Evolutionary conservation across 1,140 invertebrate species (phyloP).

Genomic region (Aphidius ervi): DNA sequence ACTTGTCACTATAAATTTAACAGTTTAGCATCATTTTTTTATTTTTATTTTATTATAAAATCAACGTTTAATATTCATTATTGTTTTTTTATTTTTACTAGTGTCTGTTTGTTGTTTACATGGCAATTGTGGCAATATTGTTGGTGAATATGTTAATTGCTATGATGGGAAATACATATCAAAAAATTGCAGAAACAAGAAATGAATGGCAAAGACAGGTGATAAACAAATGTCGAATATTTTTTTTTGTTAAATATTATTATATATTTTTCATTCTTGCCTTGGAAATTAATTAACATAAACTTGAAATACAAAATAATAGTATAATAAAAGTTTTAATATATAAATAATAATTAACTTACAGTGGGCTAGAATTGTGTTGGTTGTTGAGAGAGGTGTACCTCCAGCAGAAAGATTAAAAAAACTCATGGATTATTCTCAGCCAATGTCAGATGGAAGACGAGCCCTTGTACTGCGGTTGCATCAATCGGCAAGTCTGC

Average conservation of each 20-base stretch:
- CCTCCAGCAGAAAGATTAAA: conserved; percentile 78
- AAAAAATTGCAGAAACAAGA: conserved; percentile 92
- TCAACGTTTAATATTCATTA: conserved; percentile 13
- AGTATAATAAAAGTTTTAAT: background rate
- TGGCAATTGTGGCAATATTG: conserved; percentile 92
- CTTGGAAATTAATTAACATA: conserved; percentile 4
- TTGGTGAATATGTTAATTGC: conserved; percentile 98
- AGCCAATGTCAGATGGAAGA: conserved; percentile 88
- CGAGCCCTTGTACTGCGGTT: conserved; percentile 81
- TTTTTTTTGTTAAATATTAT: conserved; percentile 3
- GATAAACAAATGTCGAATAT: conserved; percentile 18
- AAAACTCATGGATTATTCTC: conserved; percentile 87
- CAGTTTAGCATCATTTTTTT: conserved; percentile 7
- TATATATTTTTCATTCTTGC: too few species aligned
- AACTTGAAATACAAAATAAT: conserved; percentile 3
- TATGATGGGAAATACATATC: conserved; percentile 99
- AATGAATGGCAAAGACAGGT: conserved; percentile 98
- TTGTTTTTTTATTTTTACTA: conserved; percentile 41
- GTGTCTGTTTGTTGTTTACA: conserved; percentile 91
- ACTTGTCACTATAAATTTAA: conserved; percentile 1
- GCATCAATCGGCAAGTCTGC: conserved; percentile 69
- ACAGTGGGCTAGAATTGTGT: conserved; percentile 94
- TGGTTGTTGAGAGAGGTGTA: conserved; percentile 94
- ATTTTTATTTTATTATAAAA: background rate
- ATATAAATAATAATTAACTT: conserved; percentile 10